Evolutionary conservation across 2,113 vertebrate species (phyloP), one percentile per base, ranked within the genome.

Genomic region (Saguinus midas): DNA sequence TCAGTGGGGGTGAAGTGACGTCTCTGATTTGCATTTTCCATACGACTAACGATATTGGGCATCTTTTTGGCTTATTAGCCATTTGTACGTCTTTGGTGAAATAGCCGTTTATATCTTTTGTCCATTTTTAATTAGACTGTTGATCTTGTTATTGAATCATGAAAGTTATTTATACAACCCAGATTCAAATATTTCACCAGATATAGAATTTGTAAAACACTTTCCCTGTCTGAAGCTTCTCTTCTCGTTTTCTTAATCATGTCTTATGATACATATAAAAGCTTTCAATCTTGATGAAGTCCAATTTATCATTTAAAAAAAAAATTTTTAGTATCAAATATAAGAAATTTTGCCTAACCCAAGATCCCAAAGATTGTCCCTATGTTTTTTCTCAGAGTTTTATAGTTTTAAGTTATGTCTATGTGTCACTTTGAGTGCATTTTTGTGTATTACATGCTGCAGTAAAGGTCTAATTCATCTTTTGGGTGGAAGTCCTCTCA

Each of bases 31-130:
- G 57, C 12, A 17, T 55, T 18, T 43, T 14, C 8, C 5, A 6
- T 52, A 6, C 21, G 9, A 37, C 10, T 3, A 4, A 12, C 2
- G 48, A 48, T 3, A 13, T 2, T 0, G 2, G 17, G 13, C 23
- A 18, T 21, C 3, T 55, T 76, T 32, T 84, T 43, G 9, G 4
- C 21, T 3, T 10, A n/a, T 35, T 8, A 13, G 72, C 8, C 11
- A 18, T n/a, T 17, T 18, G 29, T 21, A 66, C 4, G 0, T n/a
- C 18, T 48, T 20, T 16, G 72, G 72, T 23, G 37, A 80, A 66
- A 23, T 2, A 23, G 29, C 72, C 73, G 4, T 73, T 73, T 64
- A 5, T 9, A 11, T 21, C 76, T 85, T 81, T 23, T 20, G 5
- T 16, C 8, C 72, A 35, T 55, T 57, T 64, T 79, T 78, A n/a